These are phyloP conservation scores for Torymus texanus DNA, from an alignment of 2,888 invertebrate species.

Conservation along the genomic window DNA sequence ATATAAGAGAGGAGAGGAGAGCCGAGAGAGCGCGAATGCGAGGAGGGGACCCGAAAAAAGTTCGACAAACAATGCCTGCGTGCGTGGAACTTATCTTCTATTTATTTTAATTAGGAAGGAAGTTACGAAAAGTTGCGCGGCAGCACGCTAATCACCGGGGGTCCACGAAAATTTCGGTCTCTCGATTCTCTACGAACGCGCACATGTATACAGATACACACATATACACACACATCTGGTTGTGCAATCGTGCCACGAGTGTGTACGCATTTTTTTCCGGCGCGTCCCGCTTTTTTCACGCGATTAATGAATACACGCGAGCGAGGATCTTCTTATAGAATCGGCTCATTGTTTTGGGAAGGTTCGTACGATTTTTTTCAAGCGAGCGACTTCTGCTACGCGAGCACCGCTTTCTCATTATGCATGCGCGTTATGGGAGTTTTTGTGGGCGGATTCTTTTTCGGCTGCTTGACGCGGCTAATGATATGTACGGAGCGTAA, in stretches of 20 bases:
- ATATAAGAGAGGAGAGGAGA: not conserved
- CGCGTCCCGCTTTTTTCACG: conserved; percentile 42
- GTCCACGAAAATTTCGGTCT: conserved; percentile 57
- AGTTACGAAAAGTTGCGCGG: conserved; percentile 67
- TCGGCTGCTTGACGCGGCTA: no score
- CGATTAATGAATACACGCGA: conserved; percentile 53
- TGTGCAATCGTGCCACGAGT: not conserved
- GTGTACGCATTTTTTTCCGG: not conserved
- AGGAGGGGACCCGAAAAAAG: conserved; percentile 55
- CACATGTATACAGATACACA: no score
- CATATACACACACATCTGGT: not conserved
- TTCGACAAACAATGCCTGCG: conserved; percentile 66
- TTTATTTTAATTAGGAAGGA: conserved; percentile 71
- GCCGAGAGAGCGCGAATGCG: not conserved
- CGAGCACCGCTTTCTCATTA: conserved; percentile 1
- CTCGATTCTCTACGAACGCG: not conserved
- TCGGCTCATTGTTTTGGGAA: conserved; percentile 54
- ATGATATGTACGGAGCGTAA: no score
- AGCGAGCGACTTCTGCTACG: not conserved
- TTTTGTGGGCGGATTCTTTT: no score
- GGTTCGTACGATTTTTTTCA: conserved; percentile 35
- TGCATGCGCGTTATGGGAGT: not conserved
- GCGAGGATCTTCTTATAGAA: conserved; percentile 47
- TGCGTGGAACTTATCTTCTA: conserved; percentile 67
- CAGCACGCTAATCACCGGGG: conserved; percentile 50